Evolutionary conservation across 2,888 invertebrate genomes (phyloP).

Genomic region (Bombylius discolor): DNA sequence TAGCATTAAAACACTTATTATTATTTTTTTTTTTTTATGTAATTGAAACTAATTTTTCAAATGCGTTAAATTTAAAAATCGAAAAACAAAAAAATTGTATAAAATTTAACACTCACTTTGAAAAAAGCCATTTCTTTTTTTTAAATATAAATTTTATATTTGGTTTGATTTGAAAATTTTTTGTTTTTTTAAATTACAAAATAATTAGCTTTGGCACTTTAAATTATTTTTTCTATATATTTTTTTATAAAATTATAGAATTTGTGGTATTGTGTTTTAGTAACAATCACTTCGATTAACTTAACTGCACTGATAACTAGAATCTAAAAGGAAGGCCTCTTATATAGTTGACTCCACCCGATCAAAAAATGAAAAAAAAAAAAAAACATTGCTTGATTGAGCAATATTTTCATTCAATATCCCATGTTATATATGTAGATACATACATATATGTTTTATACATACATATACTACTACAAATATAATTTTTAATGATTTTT

Average conservation of each 20-base stretch:
- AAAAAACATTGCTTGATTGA: too few relatives aligned
- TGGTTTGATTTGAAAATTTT: background rate
- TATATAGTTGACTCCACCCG: conserved; percentile 38
- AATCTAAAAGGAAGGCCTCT: conserved; percentile 36
- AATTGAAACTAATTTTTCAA: background rate
- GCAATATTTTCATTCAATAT: too few relatives aligned
- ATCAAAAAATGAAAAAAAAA: conserved; percentile 4
- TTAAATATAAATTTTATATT: conserved; percentile 3
- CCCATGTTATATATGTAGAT: too few relatives aligned
- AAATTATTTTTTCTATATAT: too few relatives aligned
- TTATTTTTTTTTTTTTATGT: background rate
- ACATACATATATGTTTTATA: too few relatives aligned
- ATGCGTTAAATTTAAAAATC: background rate
- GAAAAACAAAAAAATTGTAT: background rate
- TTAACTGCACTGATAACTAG: conserved; percentile 38
- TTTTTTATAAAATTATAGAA: too few relatives aligned
- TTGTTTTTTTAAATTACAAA: too few relatives aligned
- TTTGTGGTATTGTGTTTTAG: conserved; percentile 7
- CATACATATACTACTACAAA: too few relatives aligned
- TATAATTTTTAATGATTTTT: too few relatives aligned
- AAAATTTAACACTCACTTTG: conserved; percentile 30
- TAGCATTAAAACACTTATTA: background rate
- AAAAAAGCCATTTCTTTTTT: conserved; percentile 35
- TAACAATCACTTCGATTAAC: conserved; percentile 28
- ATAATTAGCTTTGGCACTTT: too few relatives aligned